A percentile compares a stretch with the other conserved stretches of the same genome.
Conservation (phyloP, 1,140 invertebrate species). For the Trachymyrmex cornetzi region DNA sequence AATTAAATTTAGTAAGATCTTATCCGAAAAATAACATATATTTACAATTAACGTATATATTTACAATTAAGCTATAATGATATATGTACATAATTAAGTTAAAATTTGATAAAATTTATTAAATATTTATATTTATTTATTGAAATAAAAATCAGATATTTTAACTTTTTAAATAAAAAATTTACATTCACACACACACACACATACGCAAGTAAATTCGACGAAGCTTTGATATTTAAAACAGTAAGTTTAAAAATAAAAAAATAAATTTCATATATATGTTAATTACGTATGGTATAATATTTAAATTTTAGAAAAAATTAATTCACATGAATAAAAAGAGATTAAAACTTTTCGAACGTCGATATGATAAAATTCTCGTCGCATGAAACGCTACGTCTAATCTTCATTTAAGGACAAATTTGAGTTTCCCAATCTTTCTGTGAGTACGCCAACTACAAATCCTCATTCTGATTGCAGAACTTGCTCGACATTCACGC, state of each 20-base stretch:
- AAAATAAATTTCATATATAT: background rate
- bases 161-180: background rate
- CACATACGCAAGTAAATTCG: background rate
- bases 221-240: background rate
- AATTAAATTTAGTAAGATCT: background rate
- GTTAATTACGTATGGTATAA: background rate
- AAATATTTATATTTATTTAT: background rate
- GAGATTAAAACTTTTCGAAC: background rate
- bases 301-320: slow-evolving; percentile 19
- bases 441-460: background rate
- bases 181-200: background rate
- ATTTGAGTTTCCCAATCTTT: background rate
- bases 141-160: background rate
- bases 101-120: background rate
- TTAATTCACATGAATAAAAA: background rate
- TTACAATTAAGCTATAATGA: background rate
- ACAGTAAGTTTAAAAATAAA: background rate
- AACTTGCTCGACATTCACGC: background rate
- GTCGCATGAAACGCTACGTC: background rate
- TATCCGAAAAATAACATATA: background rate
- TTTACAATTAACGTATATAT: background rate
- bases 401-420: background rate
- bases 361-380: background rate
- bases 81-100: background rate
- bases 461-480: background rate